phyloP scores from a whole-genome alignment of 2,113 vertebrate genomes.

The Scortum barcoo region DNA sequence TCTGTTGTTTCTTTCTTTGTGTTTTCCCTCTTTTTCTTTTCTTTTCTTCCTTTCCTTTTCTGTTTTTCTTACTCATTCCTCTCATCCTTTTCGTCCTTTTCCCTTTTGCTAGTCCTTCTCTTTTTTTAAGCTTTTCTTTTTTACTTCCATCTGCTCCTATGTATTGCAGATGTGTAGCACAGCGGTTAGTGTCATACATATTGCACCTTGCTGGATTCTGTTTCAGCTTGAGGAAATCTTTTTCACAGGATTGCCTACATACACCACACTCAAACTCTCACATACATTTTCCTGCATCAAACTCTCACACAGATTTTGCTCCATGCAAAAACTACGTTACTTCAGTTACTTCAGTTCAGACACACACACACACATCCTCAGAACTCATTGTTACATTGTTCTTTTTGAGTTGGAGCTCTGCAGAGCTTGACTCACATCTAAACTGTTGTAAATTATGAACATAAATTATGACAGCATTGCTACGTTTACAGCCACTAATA shows the following conservation, averaged over 20 bases:
- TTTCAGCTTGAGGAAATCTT: constrained; percentile 22
- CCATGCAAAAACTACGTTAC: not conserved
- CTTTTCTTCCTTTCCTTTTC: not conserved
- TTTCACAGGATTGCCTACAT: not conserved
- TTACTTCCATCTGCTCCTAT: not conserved
- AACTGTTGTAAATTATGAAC: constrained; percentile 66
- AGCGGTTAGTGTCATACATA: not conserved
- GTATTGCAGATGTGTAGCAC: constrained; percentile 33
- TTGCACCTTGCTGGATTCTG: constrained; percentile 15
- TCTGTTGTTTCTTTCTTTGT: too few species aligned
- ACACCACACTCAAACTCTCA: not conserved
- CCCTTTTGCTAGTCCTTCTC: too few species aligned
- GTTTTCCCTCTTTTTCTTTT: not conserved
- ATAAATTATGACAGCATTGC: constrained; percentile 63
- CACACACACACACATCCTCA: not conserved
- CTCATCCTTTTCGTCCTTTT: too few species aligned
- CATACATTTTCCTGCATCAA: too few species aligned
- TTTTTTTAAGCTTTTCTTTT: not conserved
- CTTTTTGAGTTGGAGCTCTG: constrained; percentile 43
- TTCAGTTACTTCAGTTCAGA: too few species aligned
- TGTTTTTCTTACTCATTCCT: not conserved
- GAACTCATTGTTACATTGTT: constrained; percentile 50
- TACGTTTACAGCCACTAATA: constrained; percentile 10
- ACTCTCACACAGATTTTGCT: not conserved
- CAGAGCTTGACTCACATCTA: constrained; percentile 76